phyloP scores from a whole-genome alignment of 1,140 invertebrate species.

The Idris sp. region DNA sequence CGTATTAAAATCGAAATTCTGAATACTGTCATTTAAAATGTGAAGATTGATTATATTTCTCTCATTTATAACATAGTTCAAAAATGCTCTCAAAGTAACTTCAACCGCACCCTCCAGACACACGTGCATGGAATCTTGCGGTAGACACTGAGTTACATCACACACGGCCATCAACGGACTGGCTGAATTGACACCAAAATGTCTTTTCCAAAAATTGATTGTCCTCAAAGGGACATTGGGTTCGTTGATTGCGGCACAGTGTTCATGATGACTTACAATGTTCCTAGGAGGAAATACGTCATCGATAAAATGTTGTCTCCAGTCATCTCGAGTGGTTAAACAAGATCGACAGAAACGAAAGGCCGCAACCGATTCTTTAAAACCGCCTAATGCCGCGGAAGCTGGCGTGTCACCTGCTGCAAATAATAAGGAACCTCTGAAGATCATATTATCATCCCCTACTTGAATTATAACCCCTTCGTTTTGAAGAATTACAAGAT shows the following conservation, averaged over 20 bases:
- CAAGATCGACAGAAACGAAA: conserved; percentile 39
- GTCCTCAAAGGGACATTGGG: neutral
- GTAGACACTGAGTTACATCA: conserved; percentile 50
- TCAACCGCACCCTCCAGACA: conserved; percentile 45
- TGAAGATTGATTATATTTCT: conserved; percentile 24
- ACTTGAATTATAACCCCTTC: conserved; percentile 3
- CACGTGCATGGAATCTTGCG: conserved; percentile 54
- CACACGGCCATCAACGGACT: conserved; percentile 45
- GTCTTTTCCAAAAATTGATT: conserved; percentile 12
- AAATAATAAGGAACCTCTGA: conserved; percentile 14
- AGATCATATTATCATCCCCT: conserved; percentile 5
- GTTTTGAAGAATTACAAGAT: conserved; percentile 4
- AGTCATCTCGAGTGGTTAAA: conserved; percentile 7
- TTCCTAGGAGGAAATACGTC: neutral
- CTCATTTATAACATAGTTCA: conserved; percentile 26
- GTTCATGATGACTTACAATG: neutral
- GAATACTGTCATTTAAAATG: conserved; percentile 27
- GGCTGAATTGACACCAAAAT: conserved; percentile 14
- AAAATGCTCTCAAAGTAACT: conserved; percentile 8
- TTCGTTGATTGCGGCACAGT: conserved; percentile 9
- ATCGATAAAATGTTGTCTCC: conserved; percentile 3
- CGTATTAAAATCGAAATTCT: conserved; percentile 27
- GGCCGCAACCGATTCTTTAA: conserved; percentile 34
- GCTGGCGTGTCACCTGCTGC: conserved; percentile 35
- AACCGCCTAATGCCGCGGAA: conserved; percentile 40